phyloP scores from a whole-genome alignment of 2,888 invertebrate genomes.

The Amiota minor region DNA sequence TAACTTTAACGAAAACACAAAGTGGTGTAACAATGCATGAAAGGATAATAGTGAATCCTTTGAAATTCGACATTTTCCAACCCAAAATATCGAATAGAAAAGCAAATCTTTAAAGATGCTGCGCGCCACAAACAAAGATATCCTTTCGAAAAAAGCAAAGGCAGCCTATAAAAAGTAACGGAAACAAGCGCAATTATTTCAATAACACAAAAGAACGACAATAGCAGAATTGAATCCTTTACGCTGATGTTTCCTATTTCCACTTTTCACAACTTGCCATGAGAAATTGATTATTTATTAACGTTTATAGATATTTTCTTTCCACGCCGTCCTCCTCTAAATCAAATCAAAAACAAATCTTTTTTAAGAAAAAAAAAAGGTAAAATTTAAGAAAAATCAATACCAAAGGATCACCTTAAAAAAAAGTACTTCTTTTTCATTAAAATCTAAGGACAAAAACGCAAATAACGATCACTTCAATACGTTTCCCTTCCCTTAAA shows the following conservation, averaged over 20 bases:
- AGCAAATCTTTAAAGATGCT: not conserved
- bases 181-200: slow-evolving; percentile 17
- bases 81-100: slow-evolving; percentile 26
- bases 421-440: slow-evolving; percentile 35
- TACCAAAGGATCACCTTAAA: slow-evolving; percentile 32
- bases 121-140: not conserved
- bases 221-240: slow-evolving; percentile 48
- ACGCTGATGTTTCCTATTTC: slow-evolving; percentile 40
- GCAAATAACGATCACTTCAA: slow-evolving; percentile 35
- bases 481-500: slow-evolving; percentile 47
- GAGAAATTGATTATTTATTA: slow-evolving; percentile 58
- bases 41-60: slow-evolving; percentile 23
- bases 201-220: slow-evolving; percentile 21
- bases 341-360: slow-evolving; percentile 12
- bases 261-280: slow-evolving; percentile 53
- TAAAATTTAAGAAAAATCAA: slow-evolving; percentile 7
- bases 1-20: slow-evolving; percentile 30
- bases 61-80: slow-evolving; percentile 30
- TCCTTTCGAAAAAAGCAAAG: not conserved
- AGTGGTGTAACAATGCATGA: slow-evolving; percentile 16
- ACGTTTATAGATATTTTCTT: slow-evolving; percentile 57
- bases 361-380: not conserved
- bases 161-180: slow-evolving; percentile 13
- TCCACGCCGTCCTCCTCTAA: slow-evolving; percentile 34
- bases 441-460: slow-evolving; percentile 34